phyloP scores from a whole-genome alignment of 1,140 invertebrate genomes.

The Mactra quadrangularis region DNA sequence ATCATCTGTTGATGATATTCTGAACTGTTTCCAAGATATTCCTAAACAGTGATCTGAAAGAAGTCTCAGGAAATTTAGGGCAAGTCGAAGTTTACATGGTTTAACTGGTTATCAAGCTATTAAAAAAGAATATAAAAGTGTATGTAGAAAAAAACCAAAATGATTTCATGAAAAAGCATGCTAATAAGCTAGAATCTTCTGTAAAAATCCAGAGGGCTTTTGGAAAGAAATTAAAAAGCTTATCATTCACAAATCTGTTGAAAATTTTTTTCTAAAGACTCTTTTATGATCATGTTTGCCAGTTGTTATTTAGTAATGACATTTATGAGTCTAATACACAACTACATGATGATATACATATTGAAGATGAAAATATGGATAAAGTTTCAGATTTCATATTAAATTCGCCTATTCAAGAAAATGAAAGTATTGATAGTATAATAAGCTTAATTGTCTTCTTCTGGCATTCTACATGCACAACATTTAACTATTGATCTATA shows the following conservation, averaged over 20 bases:
- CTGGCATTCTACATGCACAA: neutral
- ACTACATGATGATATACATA: no score
- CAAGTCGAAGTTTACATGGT: no score
- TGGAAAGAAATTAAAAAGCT: neutral
- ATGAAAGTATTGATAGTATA: neutral
- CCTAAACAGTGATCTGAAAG: no score
- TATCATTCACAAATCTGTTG: neutral
- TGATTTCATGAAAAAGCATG: no score
- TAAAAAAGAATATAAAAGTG: no score
- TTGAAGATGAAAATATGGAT: neutral
- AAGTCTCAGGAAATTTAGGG: no score
- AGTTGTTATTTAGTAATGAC: neutral
- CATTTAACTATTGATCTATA: neutral
- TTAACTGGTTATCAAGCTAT: no score
- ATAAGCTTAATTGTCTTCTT: neutral
- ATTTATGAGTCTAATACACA: neutral
- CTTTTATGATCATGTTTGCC: neutral
- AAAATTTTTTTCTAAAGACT: neutral
- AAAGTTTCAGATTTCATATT: neutral
- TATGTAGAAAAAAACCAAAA: no score
- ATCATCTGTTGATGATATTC: no score
- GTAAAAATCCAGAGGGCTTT: neutral
- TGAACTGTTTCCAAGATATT: no score
- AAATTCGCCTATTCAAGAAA: neutral
- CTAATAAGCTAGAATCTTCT: no score